Conservation (phyloP, 1,140 invertebrate genomes). For the Atta texana region DNA sequence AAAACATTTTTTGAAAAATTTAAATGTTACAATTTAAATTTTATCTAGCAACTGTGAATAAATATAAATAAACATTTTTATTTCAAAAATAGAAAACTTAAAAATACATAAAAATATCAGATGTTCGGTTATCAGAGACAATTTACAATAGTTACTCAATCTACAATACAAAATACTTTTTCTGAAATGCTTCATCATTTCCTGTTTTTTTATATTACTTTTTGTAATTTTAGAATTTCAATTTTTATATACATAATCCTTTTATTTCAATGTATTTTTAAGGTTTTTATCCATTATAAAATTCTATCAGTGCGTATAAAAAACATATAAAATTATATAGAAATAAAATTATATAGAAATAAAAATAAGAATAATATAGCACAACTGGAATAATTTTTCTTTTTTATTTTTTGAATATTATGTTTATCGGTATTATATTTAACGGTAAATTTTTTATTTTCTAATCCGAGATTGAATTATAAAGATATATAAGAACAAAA, state of each 20-base stretch:
- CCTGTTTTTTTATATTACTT: not conserved
- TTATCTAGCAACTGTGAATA: too few relatives aligned
- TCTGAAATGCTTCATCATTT: not conserved
- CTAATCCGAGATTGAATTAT: constrained; percentile 5
- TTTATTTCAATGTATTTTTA: not conserved
- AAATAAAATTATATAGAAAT: not conserved
- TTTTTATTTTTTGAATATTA: not conserved
- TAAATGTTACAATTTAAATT: too few relatives aligned
- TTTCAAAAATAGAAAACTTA: not conserved
- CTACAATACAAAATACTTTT: not conserved
- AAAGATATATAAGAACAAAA: not conserved
- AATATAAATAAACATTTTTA: not conserved
- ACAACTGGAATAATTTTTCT: not conserved
- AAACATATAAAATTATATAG: not conserved
- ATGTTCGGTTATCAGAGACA: not conserved
- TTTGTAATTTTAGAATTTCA: not conserved
- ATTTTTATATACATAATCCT: not conserved
- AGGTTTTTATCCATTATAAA: not conserved
- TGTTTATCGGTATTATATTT: not conserved
- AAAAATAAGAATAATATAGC: not conserved
- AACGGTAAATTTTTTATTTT: not conserved
- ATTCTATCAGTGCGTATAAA: not conserved
- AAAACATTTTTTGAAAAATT: not conserved
- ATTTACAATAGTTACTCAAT: not conserved
- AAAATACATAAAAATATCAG: not conserved